phyloP scores from a whole-genome alignment of 1,140 invertebrate species.

The Pteromalus puparum region DNA sequence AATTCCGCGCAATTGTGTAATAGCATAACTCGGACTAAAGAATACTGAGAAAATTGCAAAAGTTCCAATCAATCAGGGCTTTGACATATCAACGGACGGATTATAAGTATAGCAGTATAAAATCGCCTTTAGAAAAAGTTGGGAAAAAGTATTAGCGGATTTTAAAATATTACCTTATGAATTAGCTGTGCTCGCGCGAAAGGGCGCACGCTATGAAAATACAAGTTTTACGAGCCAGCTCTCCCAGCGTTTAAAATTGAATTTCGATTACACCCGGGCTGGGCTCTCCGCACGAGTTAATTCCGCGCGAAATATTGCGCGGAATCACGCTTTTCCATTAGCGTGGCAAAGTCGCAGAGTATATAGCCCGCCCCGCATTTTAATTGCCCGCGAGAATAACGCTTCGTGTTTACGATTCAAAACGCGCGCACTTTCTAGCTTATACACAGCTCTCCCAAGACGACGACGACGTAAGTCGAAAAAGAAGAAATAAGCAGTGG shows the following conservation, averaged over 20 bases:
- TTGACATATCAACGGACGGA: no score
- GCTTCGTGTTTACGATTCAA: not conserved
- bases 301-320: not conserved
- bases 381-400: not conserved
- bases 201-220: not conserved
- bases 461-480: not conserved
- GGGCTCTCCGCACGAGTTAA: not conserved
- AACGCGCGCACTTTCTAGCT: not conserved
- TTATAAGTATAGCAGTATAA: no score
- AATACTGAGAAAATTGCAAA: no score
- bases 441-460: not conserved
- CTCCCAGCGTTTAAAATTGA: not conserved
- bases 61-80: not conserved
- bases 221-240: not conserved
- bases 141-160: not conserved
- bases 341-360: not conserved
- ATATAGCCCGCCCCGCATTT: not conserved
- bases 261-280: not conserved
- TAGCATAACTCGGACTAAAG: no score
- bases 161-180: slow-evolving; percentile 17
- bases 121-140: no score
- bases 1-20: not conserved
- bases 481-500: not conserved
- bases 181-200: not conserved
- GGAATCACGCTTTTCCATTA: not conserved